Evolutionary conservation across 2,113 vertebrate genomes (phyloP), one percentile per base, ranked within the genome.

Genomic region (Fulmarus glacialis): DNA sequence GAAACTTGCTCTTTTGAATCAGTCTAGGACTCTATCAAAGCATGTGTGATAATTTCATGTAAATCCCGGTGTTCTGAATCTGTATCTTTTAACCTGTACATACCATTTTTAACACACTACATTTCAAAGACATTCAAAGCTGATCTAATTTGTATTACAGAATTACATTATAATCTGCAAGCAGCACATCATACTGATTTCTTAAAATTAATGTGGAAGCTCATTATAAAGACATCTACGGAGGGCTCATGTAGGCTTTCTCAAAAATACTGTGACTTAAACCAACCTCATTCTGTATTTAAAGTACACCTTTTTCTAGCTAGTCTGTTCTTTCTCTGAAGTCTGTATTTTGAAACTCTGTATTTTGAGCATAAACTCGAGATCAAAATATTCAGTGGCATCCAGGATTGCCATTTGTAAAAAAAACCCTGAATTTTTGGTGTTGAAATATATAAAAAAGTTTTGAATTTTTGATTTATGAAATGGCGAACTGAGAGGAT

Each of bases 21-120:
- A 95, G 95, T 97, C 98, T 98, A 97, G 98, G 97, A 91, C 96
- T 96, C 97, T 98, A 97, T 98, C 98, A 98, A 98, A 98, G 98
- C 93, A 97, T 82, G 94, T 98, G 98, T 98, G 98, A 98, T 98
- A 98, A 98, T 98, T 98, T 97, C 97, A 98, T 98, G 98, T 98
- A 98, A 98, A 98, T 98, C 98, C 98, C 1, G 85, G 97, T 98
- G 98, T 98, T 98, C 97, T 81, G 82, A 98, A 97, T 97, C 96
- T 92, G 97, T 97, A 87, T 98, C 98, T 98, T 98, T 98, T 97
- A 98, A 98, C 98, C 97, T 98, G 97, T 95, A 92, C 50, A 72
- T 92, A 97, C 98, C 95, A 97, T 98, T 97, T 98, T 97, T 96
- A 97, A 97, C 93, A 97, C 91, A 93, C 97, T 95, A 87, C 92